phyloP scores from a whole-genome alignment of 2,888 invertebrate species.

The Myopa testacea region DNA sequence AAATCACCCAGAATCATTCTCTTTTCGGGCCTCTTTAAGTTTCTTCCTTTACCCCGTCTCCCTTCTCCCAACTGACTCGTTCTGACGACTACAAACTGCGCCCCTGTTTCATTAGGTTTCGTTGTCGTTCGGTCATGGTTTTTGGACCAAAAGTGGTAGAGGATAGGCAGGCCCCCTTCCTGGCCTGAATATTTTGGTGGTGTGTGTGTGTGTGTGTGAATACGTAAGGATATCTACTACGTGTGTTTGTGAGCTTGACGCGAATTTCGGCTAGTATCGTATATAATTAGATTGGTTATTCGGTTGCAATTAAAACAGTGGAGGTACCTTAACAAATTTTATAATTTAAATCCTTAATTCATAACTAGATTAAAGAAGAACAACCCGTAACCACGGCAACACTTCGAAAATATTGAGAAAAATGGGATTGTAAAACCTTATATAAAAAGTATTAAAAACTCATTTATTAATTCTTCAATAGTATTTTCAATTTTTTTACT shows the following conservation, averaged over 20 bases:
- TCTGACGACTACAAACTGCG: neutral
- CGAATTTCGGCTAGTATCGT: conserved; percentile 13
- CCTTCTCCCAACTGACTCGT: neutral
- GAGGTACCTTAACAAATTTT: neutral
- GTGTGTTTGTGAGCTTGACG: conserved; percentile 1
- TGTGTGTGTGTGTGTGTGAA: neutral
- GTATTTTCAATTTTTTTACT: no score
- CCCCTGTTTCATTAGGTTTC: conserved; percentile 25
- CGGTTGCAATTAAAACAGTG: conserved; percentile 36
- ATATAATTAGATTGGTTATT: conserved; percentile 45
- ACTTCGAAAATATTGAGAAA: no score
- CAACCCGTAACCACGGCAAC: no score
- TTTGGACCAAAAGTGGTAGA: conserved; percentile 27
- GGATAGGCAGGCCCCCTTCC: neutral
- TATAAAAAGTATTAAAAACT: no score
- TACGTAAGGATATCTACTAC: conserved; percentile 23
- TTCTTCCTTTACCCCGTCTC: neutral
- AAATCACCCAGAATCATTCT: neutral
- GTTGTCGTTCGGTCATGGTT: conserved; percentile 39
- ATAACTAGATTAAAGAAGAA: neutral
- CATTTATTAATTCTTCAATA: no score
- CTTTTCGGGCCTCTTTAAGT: neutral
- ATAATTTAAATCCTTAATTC: neutral
- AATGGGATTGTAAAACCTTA: no score
- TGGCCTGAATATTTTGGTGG: neutral